A percentile compares a stretch with the other conserved stretches of the same genome.
These are phyloP conservation scores for Anagyrus pseudococci DNA, from an alignment of 2,888 invertebrate species.

Conservation along the genomic window DNA sequence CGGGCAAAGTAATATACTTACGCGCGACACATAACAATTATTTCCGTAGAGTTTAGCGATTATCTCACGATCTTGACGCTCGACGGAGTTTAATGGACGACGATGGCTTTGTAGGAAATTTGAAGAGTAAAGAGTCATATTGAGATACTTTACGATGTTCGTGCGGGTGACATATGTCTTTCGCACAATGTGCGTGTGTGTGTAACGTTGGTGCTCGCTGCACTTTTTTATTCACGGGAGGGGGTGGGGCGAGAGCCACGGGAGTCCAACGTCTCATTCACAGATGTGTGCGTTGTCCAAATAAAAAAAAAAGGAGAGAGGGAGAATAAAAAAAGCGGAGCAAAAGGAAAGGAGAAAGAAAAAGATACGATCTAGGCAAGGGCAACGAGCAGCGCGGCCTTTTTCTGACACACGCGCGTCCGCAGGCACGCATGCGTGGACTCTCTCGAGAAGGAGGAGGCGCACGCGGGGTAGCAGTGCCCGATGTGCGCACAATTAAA, in stretches of 20 bases:
- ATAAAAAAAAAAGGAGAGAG: constrained; percentile 10
- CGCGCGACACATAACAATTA: too few relatives aligned
- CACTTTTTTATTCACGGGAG: constrained; percentile 10
- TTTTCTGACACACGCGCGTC: neutral
- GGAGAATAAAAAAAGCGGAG: constrained; percentile 7
- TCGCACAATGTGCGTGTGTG: constrained; percentile 34
- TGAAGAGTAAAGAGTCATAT: neutral
- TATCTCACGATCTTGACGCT: too few relatives aligned
- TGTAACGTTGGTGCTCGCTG: constrained; percentile 5
- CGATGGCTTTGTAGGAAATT: too few relatives aligned
- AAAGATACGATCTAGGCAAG: constrained; percentile 36
- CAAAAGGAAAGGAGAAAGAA: constrained; percentile 9
- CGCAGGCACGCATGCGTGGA: neutral
- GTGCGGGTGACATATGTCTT: constrained; percentile 39
- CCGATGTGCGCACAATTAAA: too few relatives aligned
- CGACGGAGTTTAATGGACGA: too few relatives aligned
- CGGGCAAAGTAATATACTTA: too few relatives aligned
- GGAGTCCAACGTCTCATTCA: constrained; percentile 47
- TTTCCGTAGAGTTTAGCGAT: too few relatives aligned
- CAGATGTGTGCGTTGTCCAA: constrained; percentile 51
- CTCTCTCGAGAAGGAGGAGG: neutral
- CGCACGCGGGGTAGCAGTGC: too few relatives aligned
- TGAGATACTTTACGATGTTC: neutral
- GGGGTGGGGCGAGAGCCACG: constrained; percentile 19
- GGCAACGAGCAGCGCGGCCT: too few relatives aligned